phyloP scores from a whole-genome alignment of 2,797 vertebrate genomes.

The Apogon hyalosoma region DNA sequence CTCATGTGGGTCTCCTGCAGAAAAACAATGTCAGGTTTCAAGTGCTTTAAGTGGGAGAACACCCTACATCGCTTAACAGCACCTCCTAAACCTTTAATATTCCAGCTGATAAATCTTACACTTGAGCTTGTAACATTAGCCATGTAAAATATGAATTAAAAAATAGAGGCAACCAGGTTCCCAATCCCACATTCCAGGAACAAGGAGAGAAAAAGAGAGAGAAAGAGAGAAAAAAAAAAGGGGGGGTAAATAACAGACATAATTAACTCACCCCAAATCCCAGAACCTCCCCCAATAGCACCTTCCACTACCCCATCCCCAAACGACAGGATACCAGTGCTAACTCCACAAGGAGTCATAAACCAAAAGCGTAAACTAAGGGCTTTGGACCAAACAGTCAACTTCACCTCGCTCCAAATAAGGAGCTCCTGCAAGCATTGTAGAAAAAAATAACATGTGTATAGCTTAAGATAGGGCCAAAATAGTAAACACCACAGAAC shows the following conservation, averaged over 20 bases:
- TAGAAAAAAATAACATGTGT: not conserved
- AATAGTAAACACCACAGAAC: not conserved
- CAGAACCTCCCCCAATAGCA: not conserved
- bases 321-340: not conserved
- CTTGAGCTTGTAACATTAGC: not conserved
- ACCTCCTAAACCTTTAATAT: slow-evolving; percentile 5
- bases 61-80: not conserved
- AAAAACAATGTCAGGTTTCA: slow-evolving; percentile 10
- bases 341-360: not conserved
- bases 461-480: not conserved
- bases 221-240: too few relatives aligned
- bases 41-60: slow-evolving; percentile 1
- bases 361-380: too few relatives aligned
- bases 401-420: too few relatives aligned
- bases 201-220: too few relatives aligned
- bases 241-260: too few relatives aligned
- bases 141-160: too few relatives aligned
- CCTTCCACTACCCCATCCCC: not conserved
- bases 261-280: too few relatives aligned
- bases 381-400: too few relatives aligned
- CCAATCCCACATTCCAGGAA: too few relatives aligned
- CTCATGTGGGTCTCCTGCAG: slow-evolving; percentile 18
- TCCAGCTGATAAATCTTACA: slow-evolving; percentile 3
- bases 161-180: too few relatives aligned
- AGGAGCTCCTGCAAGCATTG: too few relatives aligned